Percentiles rank a stretch among this genome's conserved stretches.
These are phyloP conservation scores for Muscina levida DNA, from an alignment of 2,888 invertebrate species.

Conservation along the genomic window DNA sequence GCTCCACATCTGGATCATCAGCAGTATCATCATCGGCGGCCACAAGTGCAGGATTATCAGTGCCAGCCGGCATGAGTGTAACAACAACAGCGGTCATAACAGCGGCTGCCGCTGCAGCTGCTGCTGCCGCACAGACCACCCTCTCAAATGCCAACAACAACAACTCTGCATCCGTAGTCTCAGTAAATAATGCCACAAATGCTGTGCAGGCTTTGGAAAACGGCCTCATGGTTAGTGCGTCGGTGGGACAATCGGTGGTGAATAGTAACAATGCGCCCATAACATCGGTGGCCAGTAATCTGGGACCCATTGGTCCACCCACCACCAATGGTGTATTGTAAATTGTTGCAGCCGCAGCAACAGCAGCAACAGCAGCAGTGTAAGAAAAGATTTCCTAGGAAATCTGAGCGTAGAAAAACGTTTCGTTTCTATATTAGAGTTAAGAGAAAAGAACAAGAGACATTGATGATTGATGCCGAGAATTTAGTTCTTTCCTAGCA, in stretches of 20 bases:
- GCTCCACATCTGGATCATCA: slow-evolving; percentile 5
- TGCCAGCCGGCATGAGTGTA: slow-evolving; percentile 54
- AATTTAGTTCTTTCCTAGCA: slow-evolving; percentile 28
- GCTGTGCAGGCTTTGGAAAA: slow-evolving; percentile 62
- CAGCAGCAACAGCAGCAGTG: slow-evolving; percentile 14
- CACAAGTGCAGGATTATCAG: slow-evolving; percentile 50
- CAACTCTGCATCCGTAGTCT: slow-evolving; percentile 46
- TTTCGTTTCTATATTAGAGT: slow-evolving; percentile 31
- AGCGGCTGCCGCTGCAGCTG: slow-evolving; percentile 56
- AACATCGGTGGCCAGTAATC: slow-evolving; percentile 71
- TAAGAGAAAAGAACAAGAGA: slow-evolving; percentile 25
- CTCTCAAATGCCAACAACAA: slow-evolving; percentile 34
- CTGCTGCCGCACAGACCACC: slow-evolving; percentile 50
- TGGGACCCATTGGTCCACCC: slow-evolving; percentile 80
- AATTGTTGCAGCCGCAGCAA: slow-evolving; percentile 56
- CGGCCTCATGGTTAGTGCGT: slow-evolving; percentile 65
- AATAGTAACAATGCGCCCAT: slow-evolving; percentile 65
- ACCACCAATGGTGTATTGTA: slow-evolving; percentile 79
- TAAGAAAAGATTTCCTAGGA: slow-evolving; percentile 15
- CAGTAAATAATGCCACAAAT: slow-evolving; percentile 18
- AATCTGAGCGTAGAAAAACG: slow-evolving; percentile 44
- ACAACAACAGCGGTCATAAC: slow-evolving; percentile 62
- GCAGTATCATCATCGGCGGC: slow-evolving; percentile 43
- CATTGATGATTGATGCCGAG: slow-evolving; percentile 16
- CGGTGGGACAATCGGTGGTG: slow-evolving; percentile 69